These are phyloP conservation scores for Epinephelus cyanopodus DNA, from an alignment of 2,113 vertebrate species.

Conservation along the genomic window DNA sequence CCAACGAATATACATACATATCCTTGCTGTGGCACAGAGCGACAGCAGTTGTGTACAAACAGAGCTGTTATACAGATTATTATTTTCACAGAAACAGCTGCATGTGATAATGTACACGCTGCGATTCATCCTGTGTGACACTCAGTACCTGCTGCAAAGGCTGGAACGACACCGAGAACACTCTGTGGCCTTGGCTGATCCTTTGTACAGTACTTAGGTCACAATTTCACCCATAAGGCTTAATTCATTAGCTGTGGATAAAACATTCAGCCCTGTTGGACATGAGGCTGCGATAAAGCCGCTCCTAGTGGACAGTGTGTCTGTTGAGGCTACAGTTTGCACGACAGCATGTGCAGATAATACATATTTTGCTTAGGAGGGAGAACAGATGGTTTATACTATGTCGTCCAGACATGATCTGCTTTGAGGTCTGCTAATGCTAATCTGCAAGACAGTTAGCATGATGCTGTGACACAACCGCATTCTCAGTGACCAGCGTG, in stretches of 20 bases:
- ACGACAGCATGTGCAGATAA: conserved; percentile 36
- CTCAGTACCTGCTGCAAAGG: conserved; percentile 4
- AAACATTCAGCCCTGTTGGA: conserved; percentile 38
- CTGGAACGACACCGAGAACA: neutral
- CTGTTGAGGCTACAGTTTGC: conserved; percentile 31
- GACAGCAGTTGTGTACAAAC: conserved; percentile 37
- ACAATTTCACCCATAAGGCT: conserved; percentile 35
- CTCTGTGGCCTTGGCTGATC: conserved; percentile 41
- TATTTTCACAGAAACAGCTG: conserved; percentile 25
- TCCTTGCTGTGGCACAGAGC: conserved; percentile 3
- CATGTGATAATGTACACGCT: neutral
- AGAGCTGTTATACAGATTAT: conserved; percentile 38
- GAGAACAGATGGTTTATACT: conserved; percentile 53
- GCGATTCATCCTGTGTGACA: neutral
- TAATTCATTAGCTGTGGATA: conserved; percentile 60
- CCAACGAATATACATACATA: conserved; percentile 13
- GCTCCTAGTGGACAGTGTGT: neutral
- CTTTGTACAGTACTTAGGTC: conserved; percentile 43
- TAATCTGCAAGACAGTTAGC: conserved; percentile 18
- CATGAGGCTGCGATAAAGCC: conserved; percentile 30
- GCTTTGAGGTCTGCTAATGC: conserved; percentile 43
- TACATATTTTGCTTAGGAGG: conserved; percentile 36
- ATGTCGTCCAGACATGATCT: conserved; percentile 49
- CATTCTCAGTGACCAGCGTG: neutral
- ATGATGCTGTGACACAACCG: conserved; percentile 11